Evolutionary conservation across 2,888 invertebrate species (phyloP).

Genomic region (Drosophila gaucha): DNA sequence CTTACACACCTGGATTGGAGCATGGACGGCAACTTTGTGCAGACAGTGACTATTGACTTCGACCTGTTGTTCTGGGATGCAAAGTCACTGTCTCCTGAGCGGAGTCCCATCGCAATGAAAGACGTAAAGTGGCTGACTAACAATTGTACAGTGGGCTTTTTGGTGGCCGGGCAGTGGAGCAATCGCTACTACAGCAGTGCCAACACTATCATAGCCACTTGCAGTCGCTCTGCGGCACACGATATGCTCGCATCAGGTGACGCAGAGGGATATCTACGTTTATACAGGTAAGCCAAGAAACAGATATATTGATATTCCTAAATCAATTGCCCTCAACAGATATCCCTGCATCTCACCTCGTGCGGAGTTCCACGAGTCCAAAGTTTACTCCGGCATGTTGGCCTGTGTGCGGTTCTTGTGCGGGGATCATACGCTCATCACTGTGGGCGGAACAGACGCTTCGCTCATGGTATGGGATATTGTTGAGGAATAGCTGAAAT

Average conservation of each 20-base stretch:
- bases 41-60: slow-evolving; percentile 95
- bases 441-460: slow-evolving; percentile 94
- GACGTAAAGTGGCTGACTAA: slow-evolving; percentile 95
- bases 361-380: slow-evolving; percentile 94
- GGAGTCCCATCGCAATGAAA: slow-evolving; percentile 95
- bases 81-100: slow-evolving; percentile 93
- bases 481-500: slow-evolving; percentile 86
- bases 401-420: slow-evolving; percentile 92
- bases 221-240: slow-evolving; percentile 92
- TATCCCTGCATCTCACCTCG: slow-evolving; percentile 94
- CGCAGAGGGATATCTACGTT: slow-evolving; percentile 93
- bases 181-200: slow-evolving; percentile 94
- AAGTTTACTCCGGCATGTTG: slow-evolving; percentile 93
- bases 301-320: not conserved
- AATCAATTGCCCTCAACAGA: slow-evolving; percentile 83
- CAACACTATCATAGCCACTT: slow-evolving; percentile 92
- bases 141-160: slow-evolving; percentile 94
- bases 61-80: slow-evolving; percentile 96
- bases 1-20: slow-evolving; percentile 96
- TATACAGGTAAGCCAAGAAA: slow-evolving; percentile 88
- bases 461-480: slow-evolving; percentile 96
- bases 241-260: slow-evolving; percentile 94
- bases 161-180: slow-evolving; percentile 95
- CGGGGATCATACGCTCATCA: slow-evolving; percentile 93
- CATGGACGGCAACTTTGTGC: slow-evolving; percentile 93